Evolutionary conservation across 2,888 invertebrate species (phyloP).

Genomic region (Drosophila lacicola): DNA sequence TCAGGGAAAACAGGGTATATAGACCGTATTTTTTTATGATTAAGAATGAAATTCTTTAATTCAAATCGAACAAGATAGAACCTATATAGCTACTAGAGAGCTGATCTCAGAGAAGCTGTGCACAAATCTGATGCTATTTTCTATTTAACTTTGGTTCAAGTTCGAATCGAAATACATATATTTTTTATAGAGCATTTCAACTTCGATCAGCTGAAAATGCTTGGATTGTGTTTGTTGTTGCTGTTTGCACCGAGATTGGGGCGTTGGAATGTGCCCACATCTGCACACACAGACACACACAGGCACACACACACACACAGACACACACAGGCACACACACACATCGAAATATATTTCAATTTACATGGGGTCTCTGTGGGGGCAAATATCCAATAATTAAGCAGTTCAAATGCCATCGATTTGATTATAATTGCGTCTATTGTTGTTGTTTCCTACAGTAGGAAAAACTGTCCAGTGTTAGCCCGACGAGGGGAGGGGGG

Average conservation of each 20-base stretch:
- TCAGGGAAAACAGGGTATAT: too few species aligned
- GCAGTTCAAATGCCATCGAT: slow-evolving; percentile 69
- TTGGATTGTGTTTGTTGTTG: slow-evolving; percentile 22
- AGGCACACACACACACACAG: neutral
- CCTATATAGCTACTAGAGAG: too few species aligned
- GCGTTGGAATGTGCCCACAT: slow-evolving; percentile 8
- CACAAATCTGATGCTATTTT: too few species aligned
- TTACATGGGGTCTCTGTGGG: slow-evolving; percentile 24
- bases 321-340: neutral
- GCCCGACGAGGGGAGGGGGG: too few species aligned
- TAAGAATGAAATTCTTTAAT: too few species aligned
- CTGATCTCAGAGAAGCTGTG: too few species aligned
- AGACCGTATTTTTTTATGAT: too few species aligned
- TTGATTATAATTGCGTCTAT: slow-evolving; percentile 45
- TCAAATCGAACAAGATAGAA: too few species aligned
- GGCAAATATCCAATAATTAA: slow-evolving; percentile 47
- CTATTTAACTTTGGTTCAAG: too few species aligned
- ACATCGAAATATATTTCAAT: slow-evolving; percentile 29
- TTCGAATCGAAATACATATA: too few species aligned
- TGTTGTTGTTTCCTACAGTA: neutral
- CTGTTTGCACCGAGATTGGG: slow-evolving; percentile 45
- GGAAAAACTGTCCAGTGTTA: neutral
- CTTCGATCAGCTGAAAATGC: too few species aligned
- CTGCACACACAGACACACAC: neutral
- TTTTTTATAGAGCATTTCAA: slow-evolving; percentile 1